phyloP scores from a whole-genome alignment of 1,140 invertebrate species.

The Lepidurus packardi region DNA sequence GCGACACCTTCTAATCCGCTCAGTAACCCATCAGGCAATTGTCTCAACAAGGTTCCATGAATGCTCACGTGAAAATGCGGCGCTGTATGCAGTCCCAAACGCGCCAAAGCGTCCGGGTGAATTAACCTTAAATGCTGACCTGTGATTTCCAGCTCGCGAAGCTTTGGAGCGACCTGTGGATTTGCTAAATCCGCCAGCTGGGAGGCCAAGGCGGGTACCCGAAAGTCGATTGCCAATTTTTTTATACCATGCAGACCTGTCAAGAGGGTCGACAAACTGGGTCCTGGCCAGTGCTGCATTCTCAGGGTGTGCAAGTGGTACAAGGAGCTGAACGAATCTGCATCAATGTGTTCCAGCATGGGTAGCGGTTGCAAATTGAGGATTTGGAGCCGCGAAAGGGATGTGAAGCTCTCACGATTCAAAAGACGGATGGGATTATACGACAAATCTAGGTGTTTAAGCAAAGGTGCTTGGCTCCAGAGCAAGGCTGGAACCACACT shows the following conservation, averaged over 20 bases:
- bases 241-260: conserved; percentile 37
- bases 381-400: conserved; percentile 47
- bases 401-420: conserved; percentile 50
- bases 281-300: conserved; percentile 28
- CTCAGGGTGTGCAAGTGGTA: conserved; percentile 55
- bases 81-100: conserved; percentile 37
- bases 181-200: conserved; percentile 56
- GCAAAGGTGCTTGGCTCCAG: conserved; percentile 52
- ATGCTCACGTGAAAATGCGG: conserved; percentile 36
- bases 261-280: conserved; percentile 32
- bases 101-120: conserved; percentile 37
- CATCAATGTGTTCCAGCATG: conserved; percentile 51
- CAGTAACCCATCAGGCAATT: conserved; percentile 38
- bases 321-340: conserved; percentile 51
- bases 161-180: conserved; percentile 50
- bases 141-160: conserved; percentile 70
- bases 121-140: conserved; percentile 55
- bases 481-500: conserved; percentile 57
- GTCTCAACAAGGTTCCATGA: conserved; percentile 37
- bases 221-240: conserved; percentile 41
- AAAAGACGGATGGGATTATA: conserved; percentile 60
- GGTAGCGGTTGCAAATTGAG: conserved; percentile 47
- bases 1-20: conserved; percentile 38
- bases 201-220: conserved; percentile 60
- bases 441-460: conserved; percentile 58